Conservation (phyloP, 1,140 invertebrate genomes). For the Aphelenchoides fujianensis region DNA sequence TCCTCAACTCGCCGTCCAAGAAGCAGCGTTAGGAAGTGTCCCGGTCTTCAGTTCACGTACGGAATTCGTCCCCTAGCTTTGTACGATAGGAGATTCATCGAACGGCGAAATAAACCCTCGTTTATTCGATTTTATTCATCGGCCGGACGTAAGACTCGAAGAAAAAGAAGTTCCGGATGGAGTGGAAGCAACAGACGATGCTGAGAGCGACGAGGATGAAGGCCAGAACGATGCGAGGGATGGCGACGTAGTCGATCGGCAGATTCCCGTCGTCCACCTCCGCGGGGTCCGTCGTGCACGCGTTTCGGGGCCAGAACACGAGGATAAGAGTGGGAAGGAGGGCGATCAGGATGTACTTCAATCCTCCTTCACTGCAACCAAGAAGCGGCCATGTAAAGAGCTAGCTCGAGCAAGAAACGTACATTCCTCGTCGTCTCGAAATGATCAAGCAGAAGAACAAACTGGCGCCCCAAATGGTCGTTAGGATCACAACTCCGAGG, state of each 20-base stretch:
- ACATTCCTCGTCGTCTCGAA: constrained; percentile 30
- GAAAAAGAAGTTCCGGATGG: constrained; percentile 21
- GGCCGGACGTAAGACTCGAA: constrained; percentile 22
- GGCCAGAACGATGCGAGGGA: constrained; percentile 24
- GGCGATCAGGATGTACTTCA: constrained; percentile 29
- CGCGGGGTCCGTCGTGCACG: constrained; percentile 1
- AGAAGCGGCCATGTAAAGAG: not conserved
- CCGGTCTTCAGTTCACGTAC: not conserved
- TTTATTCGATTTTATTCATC: constrained; percentile 16
- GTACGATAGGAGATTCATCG: not conserved
- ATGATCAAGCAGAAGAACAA: constrained; percentile 28
- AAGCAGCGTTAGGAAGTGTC: constrained; percentile 26
- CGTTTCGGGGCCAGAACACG: constrained; percentile 26
- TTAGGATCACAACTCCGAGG: constrained; percentile 30
- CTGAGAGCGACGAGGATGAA: constrained; percentile 12
- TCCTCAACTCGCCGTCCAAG: constrained; percentile 39
- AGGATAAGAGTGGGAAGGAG: constrained; percentile 30
- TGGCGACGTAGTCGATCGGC: constrained; percentile 33
- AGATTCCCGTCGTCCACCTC: not conserved
- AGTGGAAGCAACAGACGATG: constrained; percentile 14
- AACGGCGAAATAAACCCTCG: not conserved
- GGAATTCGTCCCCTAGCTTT: not conserved
- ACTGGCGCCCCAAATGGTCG: constrained; percentile 27
- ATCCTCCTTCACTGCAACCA: constrained; percentile 22
- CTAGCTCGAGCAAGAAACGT: not conserved